phyloP scores from a whole-genome alignment of 1,140 invertebrate genomes.

The Philotrypesis tridentata region DNA sequence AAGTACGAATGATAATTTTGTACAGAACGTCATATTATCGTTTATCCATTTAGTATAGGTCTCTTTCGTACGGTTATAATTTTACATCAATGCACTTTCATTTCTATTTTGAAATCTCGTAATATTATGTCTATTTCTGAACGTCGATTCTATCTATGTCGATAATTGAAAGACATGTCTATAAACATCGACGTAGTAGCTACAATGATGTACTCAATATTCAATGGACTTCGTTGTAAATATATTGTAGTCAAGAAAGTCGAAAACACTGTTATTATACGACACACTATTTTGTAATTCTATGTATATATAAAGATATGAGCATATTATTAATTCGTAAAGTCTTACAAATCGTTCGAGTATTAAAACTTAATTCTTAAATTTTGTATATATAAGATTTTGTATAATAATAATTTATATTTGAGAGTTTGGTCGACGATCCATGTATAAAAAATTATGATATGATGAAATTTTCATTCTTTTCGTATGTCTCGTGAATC shows the following conservation, averaged over 20 bases:
- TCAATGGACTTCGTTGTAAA: slow-evolving; percentile 19
- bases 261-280: background rate
- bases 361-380: slow-evolving; percentile 4
- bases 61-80: background rate
- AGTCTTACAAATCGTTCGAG: slow-evolving; percentile 1
- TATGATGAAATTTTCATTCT: background rate
- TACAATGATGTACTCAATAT: background rate
- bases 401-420: slow-evolving; percentile 6
- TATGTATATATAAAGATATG: background rate
- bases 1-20: too few species aligned
- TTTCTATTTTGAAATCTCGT: background rate
- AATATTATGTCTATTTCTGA: background rate
- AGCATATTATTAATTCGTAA: slow-evolving; percentile 12
- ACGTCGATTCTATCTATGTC: background rate
- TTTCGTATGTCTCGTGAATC: background rate
- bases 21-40: background rate
- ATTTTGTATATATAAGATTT: background rate
- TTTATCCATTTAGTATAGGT: background rate
- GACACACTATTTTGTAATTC: background rate
- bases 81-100: background rate
- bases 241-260: background rate
- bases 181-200: background rate
- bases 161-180: slow-evolving; percentile 8
- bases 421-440: slow-evolving; percentile 4
- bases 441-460: slow-evolving; percentile 19